Percentiles rank a stretch among this genome's conserved stretches.
These are phyloP conservation scores for Hemistola chrysoprasaria DNA, from an alignment of 2,888 invertebrate species.

Conservation along the genomic window DNA sequence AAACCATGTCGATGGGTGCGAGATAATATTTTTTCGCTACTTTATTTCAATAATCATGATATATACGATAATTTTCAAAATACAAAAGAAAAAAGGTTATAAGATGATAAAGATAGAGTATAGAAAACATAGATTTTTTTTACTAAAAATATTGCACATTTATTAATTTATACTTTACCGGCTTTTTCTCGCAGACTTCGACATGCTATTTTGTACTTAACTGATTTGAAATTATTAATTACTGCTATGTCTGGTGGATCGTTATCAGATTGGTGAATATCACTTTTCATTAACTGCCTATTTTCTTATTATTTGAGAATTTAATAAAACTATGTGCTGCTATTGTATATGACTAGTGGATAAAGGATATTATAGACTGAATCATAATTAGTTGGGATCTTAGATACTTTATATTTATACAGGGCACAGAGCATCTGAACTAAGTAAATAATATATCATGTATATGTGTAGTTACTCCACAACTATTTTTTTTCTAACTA, in stretches of 20 bases:
- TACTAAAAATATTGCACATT: neutral
- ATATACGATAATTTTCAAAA: too few relatives aligned
- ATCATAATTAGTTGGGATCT: neutral
- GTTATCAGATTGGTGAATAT: conserved; percentile 45
- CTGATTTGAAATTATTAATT: conserved; percentile 51
- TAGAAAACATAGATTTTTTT: neutral
- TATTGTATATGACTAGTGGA: conserved; percentile 71
- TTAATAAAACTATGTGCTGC: conserved; percentile 38
- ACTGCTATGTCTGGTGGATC: conserved; percentile 29
- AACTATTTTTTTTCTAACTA: too few relatives aligned
- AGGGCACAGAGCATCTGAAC: too few relatives aligned
- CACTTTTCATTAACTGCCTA: conserved; percentile 49
- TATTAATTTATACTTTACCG: conserved; percentile 3
- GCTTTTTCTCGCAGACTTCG: conserved; percentile 3
- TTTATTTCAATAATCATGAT: too few relatives aligned
- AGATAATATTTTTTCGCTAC: conserved; percentile 4
- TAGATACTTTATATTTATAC: too few relatives aligned
- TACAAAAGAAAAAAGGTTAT: too few relatives aligned
- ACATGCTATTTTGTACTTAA: conserved; percentile 45
- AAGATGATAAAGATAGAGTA: too few relatives aligned
- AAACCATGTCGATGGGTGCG: conserved; percentile 4
- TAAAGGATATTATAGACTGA: conserved; percentile 43
- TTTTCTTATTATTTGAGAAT: conserved; percentile 39
- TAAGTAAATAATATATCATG: too few relatives aligned
- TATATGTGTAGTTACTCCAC: too few relatives aligned